phyloP scores from a whole-genome alignment of 2,113 vertebrate species.

The Microcebus murinus region DNA sequence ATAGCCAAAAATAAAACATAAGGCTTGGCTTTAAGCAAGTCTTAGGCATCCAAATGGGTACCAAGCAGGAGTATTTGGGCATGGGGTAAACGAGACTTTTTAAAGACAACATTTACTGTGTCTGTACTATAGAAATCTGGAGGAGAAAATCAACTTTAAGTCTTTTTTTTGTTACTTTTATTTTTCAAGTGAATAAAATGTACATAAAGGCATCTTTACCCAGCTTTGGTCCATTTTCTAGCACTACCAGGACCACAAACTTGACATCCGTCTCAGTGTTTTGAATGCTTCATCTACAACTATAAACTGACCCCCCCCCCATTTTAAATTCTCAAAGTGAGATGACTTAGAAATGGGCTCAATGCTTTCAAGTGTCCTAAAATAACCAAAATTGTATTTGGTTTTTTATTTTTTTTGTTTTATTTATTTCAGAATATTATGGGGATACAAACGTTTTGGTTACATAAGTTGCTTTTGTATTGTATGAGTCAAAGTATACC shows the following conservation, averaged over 20 bases:
- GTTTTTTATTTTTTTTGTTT: too few species aligned
- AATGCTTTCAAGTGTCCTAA: not conserved
- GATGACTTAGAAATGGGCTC: not conserved
- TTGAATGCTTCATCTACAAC: not conserved
- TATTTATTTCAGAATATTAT: too few species aligned
- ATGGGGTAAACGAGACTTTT: not conserved
- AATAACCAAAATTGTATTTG: not conserved
- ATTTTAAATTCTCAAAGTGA: not conserved
- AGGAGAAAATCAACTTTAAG: not conserved
- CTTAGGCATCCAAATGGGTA: not conserved
- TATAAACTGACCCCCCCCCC: not conserved
- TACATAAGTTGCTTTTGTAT: too few species aligned
- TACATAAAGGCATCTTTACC: not conserved
- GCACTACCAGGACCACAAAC: not conserved
- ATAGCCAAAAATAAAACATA: constrained; percentile 35
- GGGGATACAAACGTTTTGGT: too few species aligned
- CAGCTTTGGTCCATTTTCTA: not conserved
- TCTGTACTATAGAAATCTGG: not conserved
- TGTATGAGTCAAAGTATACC: too few species aligned
- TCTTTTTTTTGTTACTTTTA: not conserved
- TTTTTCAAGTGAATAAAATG: not conserved
- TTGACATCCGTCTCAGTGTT: not conserved
- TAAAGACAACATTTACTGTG: not conserved
- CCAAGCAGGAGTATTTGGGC: not conserved
- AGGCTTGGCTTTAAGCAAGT: not conserved